Evolutionary conservation across 2,888 invertebrate species (phyloP).

Genomic region (Listrodromus nycthemerus): DNA sequence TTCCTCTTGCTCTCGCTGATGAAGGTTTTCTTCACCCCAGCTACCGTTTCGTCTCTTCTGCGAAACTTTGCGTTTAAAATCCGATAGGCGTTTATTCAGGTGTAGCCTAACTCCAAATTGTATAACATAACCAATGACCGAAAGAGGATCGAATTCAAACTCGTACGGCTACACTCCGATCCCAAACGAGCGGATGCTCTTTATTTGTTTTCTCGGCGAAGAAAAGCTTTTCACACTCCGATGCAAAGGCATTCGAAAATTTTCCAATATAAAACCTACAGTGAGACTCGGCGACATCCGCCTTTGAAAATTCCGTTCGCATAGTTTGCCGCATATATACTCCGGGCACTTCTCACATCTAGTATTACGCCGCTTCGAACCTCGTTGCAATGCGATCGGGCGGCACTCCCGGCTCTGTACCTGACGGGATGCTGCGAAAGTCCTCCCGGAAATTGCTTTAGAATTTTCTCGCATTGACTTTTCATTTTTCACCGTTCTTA

Average conservation of each 20-base stretch:
- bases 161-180: not conserved
- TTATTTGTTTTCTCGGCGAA: not conserved
- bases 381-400: slow-evolving; percentile 16
- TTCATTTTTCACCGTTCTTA: not conserved
- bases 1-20: not conserved
- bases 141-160: not conserved
- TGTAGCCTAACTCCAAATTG: not conserved
- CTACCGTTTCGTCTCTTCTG: not conserved
- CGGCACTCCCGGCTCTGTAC: not conserved
- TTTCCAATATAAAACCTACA: slow-evolving; percentile 56
- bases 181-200: not conserved
- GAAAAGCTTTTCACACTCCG: slow-evolving; percentile 12
- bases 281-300: slow-evolving; percentile 38
- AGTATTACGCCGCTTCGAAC: slow-evolving; percentile 30
- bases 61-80: not conserved
- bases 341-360: slow-evolving; percentile 55
- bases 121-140: not conserved
- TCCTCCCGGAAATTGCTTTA: slow-evolving; percentile 49
- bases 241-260: slow-evolving; percentile 14
- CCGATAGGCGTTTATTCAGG: not conserved
- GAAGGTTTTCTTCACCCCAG: not conserved
- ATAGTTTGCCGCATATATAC: slow-evolving; percentile 54
- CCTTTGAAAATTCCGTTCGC: slow-evolving; percentile 61
- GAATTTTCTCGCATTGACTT: slow-evolving; percentile 53
- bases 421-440: slow-evolving; percentile 8